phyloP scores from a whole-genome alignment of 2,113 vertebrate species.

The Phodopus roborovskii region DNA sequence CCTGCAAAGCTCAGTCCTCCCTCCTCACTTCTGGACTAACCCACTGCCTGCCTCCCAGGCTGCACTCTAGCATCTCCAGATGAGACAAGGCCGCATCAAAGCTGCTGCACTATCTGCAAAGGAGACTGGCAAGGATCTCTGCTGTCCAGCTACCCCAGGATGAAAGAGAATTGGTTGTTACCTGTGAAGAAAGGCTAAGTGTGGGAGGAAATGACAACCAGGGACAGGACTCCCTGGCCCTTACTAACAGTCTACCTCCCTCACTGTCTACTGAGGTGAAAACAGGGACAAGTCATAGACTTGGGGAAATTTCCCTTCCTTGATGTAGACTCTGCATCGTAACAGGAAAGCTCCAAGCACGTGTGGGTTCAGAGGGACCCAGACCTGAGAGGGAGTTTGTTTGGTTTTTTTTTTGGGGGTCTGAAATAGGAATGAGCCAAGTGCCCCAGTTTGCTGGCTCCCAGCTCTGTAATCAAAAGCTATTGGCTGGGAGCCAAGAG shows the following conservation, averaged over 20 bases:
- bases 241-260: neutral
- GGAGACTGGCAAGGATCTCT: no score
- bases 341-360: neutral
- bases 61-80: neutral
- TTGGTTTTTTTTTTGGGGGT: neutral
- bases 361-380: neutral
- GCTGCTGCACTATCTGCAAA: neutral
- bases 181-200: neutral
- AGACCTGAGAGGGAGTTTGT: neutral
- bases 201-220: neutral
- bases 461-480: neutral
- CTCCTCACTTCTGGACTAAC: neutral
- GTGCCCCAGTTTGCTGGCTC: neutral
- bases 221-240: neutral
- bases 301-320: neutral
- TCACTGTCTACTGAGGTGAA: neutral
- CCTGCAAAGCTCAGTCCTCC: rapidly evolving
- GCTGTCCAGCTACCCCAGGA: neutral
- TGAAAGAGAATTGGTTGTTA: neutral
- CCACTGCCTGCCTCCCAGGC: no score
- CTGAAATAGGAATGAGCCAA: neutral
- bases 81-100: neutral
- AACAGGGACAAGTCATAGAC: neutral
- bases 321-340: neutral
- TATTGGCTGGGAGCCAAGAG: neutral